Evolutionary conservation across 2,797 vertebrate species (phyloP).

Genomic region (Darevskia nairensis): DNA sequence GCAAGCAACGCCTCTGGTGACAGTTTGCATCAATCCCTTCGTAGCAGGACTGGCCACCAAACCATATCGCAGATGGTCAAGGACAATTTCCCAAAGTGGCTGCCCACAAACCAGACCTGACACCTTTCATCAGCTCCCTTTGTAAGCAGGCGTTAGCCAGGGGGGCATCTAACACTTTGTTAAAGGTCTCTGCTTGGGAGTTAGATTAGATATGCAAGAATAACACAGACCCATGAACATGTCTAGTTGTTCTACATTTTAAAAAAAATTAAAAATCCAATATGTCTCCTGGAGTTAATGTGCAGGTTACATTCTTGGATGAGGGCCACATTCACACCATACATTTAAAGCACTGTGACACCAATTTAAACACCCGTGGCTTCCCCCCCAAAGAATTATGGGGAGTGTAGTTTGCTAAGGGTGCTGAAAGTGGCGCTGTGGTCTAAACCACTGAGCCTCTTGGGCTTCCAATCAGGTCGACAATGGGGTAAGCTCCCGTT

Average conservation of each 20-base stretch:
- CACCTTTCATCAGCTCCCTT: conserved; percentile 1
- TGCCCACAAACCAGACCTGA: conserved; percentile 19
- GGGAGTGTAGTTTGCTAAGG: no score
- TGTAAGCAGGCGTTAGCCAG: background rate
- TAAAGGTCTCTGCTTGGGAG: background rate
- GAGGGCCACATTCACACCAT: no score
- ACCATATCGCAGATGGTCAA: background rate
- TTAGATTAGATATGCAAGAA: conserved; percentile 28
- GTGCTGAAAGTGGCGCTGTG: no score
- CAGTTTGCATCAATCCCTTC: background rate
- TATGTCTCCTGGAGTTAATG: conserved; percentile 21
- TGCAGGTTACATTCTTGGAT: conserved; percentile 28
- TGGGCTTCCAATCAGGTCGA: no score
- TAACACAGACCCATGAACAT: conserved; percentile 20
- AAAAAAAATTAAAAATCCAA: conserved; percentile 14
- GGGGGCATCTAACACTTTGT: background rate
- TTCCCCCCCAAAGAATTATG: no score
- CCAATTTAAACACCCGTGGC: no score
- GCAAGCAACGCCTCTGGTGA: background rate
- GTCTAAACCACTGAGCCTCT: no score
- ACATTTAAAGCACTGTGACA: no score
- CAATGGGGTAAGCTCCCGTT: no score
- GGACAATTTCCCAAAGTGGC: conserved; percentile 39
- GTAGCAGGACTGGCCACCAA: background rate
- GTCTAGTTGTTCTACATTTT: conserved; percentile 16